phyloP scores from a whole-genome alignment of 1,140 invertebrate genomes.

The Drosophila orena region DNA sequence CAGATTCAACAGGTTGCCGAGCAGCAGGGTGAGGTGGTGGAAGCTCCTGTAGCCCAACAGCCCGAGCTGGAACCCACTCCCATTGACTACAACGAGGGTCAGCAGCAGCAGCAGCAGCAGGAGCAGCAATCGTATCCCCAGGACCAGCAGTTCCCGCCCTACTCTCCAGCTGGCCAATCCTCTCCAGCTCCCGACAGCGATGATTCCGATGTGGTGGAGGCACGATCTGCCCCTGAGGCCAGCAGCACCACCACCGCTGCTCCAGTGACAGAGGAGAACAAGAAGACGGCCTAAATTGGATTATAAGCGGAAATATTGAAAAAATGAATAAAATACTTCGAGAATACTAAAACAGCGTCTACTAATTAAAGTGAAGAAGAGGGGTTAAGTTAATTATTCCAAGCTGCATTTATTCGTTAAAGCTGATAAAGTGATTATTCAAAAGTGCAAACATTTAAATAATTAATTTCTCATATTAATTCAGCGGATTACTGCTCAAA shows the following conservation, averaged over 20 bases:
- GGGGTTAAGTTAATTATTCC: too few species aligned
- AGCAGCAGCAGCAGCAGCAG: constrained; percentile 43
- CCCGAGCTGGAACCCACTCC: constrained; percentile 63
- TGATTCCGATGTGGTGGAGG: constrained; percentile 80
- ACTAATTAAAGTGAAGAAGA: not conserved
- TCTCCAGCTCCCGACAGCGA: constrained; percentile 48
- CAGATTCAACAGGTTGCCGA: constrained; percentile 35
- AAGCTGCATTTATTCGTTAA: too few species aligned
- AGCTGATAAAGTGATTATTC: too few species aligned
- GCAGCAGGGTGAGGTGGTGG: constrained; percentile 67
- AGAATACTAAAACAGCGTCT: not conserved
- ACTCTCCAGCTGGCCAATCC: constrained; percentile 26
- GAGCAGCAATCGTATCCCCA: constrained; percentile 61
- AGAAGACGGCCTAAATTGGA: constrained; percentile 56
- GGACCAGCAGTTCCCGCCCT: constrained; percentile 78
- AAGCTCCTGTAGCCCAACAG: constrained; percentile 55
- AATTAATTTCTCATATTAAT: constrained; percentile 2
- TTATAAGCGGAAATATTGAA: constrained; percentile 7
- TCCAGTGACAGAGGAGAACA: constrained; percentile 51
- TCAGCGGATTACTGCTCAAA: not conserved
- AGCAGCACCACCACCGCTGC: constrained; percentile 58
- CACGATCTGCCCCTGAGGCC: constrained; percentile 55
- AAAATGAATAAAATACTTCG: constrained; percentile 22
- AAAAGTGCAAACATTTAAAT: not conserved
- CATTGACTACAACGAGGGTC: constrained; percentile 60